Conservation (phyloP, 35 echinoderm and acorn worm species). For the Hemicentrotus pulcherrimus region DNA sequence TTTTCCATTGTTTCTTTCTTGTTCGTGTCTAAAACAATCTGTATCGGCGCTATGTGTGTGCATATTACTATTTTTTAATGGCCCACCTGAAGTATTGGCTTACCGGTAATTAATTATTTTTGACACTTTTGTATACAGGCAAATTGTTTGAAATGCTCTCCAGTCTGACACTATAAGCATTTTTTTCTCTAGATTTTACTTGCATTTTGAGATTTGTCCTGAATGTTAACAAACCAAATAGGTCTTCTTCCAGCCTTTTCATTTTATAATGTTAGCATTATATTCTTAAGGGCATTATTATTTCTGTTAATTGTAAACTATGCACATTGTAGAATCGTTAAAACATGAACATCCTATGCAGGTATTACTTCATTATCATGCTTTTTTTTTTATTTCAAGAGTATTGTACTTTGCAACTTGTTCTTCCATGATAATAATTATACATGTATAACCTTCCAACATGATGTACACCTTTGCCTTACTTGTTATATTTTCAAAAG, state of each 20-base stretch:
- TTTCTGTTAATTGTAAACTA: neutral
- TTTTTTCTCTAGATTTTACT: too few species aligned
- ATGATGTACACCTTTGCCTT: neutral
- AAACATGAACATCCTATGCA: neutral
- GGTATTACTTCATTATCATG: neutral
- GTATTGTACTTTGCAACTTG: neutral
- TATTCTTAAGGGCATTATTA: neutral
- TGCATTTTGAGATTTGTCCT: too few species aligned
- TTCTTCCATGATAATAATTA: neutral
- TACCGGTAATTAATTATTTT: too few species aligned
- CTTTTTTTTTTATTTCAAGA: neutral
- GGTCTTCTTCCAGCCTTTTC: neutral
- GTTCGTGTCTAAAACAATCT: too few species aligned
- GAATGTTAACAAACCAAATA: too few species aligned
- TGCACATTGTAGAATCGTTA: neutral
- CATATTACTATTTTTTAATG: too few species aligned
- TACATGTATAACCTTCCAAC: neutral
- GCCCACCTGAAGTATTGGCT: too few species aligned
- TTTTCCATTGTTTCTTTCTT: too few species aligned
- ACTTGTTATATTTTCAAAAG: neutral
- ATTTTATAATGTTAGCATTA: neutral
- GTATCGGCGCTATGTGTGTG: too few species aligned
- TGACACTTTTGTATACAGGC: too few species aligned
- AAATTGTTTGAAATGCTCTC: too few species aligned
- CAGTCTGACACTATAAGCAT: too few species aligned